Base-by-base conservation (phyloP, 2,797 vertebrate species). In the Epinephelus coioides region DNA sequence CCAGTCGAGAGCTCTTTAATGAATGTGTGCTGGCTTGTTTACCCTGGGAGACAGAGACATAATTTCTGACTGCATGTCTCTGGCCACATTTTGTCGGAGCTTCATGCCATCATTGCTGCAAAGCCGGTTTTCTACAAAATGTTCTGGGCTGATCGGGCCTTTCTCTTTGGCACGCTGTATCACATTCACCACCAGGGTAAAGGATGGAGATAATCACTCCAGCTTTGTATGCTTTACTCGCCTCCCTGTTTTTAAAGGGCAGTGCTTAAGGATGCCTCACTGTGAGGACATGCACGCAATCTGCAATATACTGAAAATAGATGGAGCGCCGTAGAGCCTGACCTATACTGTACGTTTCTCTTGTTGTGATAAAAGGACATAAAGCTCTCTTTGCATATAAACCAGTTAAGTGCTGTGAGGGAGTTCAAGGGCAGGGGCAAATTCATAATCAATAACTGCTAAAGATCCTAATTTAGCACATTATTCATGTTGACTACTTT, bases 401-500 rank as follows among this genome's bases (percentile, higher is more conserved):
- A 88, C 71, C 69, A 78, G 64, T 83, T 47, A 76, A 78, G 66
- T 50, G 74, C 53, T 79, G 83, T 47, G 54, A 78, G 64, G 67
- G 77, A 85, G 88, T 88, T 92, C 86, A 93, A 93, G 90, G 88
- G 73, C 86, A 86, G 68, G 86, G 81, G 83, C 78, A 82, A 87
- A 88, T 90, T 89, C 81, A 88, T 90, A 89, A 94, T 94, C 89
- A 74, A 94, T 93, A 92, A 76, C 61, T 78, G 84, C 87, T 94
- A 91, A 93, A 88, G 80, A 85, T 90, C 88, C 82, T 89, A 86
- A 93, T 93, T 90, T 85, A 89, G 79, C 82, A 78, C 82, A 93
- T 94, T 94, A 92, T 91, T 94, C 90, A 91, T 89, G 86, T 90
- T 90, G 91, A 93, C 92, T 86, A 84, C 88, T 91, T 92, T 90